phyloP scores from a whole-genome alignment of 2,888 invertebrate genomes.

The Lasioglossum calceatum region DNA sequence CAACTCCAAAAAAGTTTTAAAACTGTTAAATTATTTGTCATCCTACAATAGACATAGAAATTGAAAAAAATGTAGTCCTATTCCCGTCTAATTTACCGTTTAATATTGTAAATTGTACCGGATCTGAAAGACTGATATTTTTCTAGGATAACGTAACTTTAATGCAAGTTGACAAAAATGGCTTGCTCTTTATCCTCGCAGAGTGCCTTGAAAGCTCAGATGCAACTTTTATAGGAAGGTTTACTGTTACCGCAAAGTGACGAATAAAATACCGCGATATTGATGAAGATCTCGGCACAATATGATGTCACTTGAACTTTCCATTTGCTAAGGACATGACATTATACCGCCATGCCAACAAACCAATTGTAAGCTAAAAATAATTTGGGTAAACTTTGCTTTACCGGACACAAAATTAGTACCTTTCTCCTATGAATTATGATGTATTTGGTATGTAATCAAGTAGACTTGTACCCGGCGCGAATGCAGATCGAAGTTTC shows the following conservation, averaged over 20 bases:
- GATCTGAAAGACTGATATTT: background rate
- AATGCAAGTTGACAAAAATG: constrained; percentile 44
- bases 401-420: no score
- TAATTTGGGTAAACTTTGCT: background rate
- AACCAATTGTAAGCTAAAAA: background rate
- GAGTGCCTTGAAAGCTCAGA: constrained; percentile 32
- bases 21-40: background rate
- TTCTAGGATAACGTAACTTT: constrained; percentile 13
- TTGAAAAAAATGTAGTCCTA: background rate
- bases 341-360: background rate
- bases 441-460: no score
- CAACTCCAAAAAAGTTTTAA: background rate
- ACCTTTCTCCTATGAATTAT: no score
- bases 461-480: no score
- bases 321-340: background rate
- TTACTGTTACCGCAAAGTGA: constrained; percentile 21
- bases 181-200: constrained; percentile 28
- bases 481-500: no score
- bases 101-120: constrained; percentile 21
- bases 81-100: background rate
- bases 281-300: constrained; percentile 3
- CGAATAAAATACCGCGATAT: constrained; percentile 10
- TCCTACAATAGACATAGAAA: background rate
- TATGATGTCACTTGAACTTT: background rate
- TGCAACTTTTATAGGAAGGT: constrained; percentile 33